These are phyloP conservation scores for Eustalomyia histrio DNA, from an alignment of 2,888 invertebrate species.

Conservation along the genomic window DNA sequence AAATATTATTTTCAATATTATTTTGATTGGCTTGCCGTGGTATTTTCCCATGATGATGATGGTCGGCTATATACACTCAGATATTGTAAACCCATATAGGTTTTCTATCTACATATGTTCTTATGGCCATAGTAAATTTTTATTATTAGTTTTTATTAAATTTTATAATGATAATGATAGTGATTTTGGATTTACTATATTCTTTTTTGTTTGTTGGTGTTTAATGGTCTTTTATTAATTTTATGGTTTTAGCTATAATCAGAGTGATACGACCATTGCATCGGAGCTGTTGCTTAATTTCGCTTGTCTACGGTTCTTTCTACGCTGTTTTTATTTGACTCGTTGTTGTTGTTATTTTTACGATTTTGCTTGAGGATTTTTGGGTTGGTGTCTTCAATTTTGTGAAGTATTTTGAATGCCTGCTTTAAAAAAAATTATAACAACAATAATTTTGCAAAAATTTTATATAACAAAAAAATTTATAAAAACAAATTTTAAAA, in stretches of 20 bases:
- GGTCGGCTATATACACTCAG: background rate
- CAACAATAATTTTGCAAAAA: no score
- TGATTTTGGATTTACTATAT: constrained; percentile 22
- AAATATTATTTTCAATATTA: constrained; percentile 1
- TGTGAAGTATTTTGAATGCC: background rate
- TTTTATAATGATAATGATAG: constrained; percentile 34
- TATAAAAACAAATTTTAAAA: no score
- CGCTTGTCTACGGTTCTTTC: background rate
- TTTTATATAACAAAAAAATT: no score
- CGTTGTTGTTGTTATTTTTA: background rate
- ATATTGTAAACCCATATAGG: background rate
- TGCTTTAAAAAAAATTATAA: no score
- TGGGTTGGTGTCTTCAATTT: constrained; percentile 10
- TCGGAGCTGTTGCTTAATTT: constrained; percentile 26
- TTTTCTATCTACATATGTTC: background rate
- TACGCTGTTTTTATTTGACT: background rate
- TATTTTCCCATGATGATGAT: background rate
- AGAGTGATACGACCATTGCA: constrained; percentile 35
- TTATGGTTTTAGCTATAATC: constrained; percentile 36
- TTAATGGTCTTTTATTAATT: constrained; percentile 16
- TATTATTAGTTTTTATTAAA: background rate
- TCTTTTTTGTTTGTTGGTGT: background rate
- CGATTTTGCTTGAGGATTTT: constrained; percentile 26
- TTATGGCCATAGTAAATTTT: constrained; percentile 9
- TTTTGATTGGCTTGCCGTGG: constrained; percentile 1